Conservation (phyloP, 2,888 invertebrate genomes). For the Ophion obscuratus region DNA sequence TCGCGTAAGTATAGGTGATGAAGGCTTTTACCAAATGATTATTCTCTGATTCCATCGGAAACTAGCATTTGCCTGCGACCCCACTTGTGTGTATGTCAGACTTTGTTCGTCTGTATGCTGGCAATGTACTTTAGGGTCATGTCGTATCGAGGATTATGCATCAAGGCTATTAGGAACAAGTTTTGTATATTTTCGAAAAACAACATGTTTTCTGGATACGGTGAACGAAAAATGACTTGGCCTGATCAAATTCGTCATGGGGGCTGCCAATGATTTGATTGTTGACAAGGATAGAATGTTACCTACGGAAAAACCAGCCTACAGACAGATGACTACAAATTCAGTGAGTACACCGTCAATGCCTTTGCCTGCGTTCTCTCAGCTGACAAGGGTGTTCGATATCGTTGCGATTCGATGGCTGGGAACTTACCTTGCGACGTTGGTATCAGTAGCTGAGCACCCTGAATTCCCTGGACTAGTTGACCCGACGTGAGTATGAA, state of each 20-base stretch:
- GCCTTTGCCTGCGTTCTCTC: neutral
- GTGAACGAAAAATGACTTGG: neutral
- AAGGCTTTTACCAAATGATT: neutral
- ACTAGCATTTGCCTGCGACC: neutral
- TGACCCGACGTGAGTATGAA: slow-evolving; percentile 96
- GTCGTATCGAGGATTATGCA: neutral
- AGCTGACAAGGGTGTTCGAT: neutral
- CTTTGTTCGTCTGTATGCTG: neutral
- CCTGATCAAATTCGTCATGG: neutral
- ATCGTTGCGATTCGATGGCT: neutral
- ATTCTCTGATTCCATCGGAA: neutral
- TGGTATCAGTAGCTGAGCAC: slow-evolving; percentile 96
- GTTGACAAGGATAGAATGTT: neutral
- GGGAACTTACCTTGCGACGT: slow-evolving; percentile 93
- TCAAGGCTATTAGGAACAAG: neutral
- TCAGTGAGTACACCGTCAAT: too few species aligned
- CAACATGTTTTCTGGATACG: neutral
- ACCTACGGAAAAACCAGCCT: neutral
- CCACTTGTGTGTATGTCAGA: neutral
- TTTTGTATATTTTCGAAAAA: neutral
- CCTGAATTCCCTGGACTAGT: slow-evolving; percentile 96
- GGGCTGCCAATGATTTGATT: neutral
- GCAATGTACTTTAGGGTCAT: neutral
- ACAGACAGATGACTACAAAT: neutral
- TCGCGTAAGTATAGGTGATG: neutral